phyloP scores from a whole-genome alignment of 2,113 vertebrate genomes.

The Pteruthius melanotis region DNA sequence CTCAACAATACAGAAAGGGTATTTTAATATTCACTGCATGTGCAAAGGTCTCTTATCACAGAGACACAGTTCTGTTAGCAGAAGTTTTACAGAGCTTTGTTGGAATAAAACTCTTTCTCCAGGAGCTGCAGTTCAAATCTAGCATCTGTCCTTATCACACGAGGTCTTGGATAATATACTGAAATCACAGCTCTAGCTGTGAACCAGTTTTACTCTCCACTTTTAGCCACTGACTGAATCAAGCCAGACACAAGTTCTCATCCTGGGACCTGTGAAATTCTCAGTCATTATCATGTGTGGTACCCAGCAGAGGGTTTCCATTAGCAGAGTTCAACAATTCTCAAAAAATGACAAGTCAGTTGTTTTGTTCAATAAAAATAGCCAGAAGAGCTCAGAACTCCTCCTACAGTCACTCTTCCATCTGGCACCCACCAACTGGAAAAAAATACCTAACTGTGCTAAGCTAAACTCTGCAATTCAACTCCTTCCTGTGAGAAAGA shows the following conservation, averaged over 20 bases:
- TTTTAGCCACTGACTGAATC: neutral
- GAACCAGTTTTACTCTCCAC: neutral
- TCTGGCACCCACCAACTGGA: slow-evolving; percentile 49
- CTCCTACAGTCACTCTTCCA: slow-evolving; percentile 39
- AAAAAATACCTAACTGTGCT: slow-evolving; percentile 55
- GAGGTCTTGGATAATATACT: neutral
- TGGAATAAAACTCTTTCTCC: neutral
- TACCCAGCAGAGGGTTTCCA: neutral
- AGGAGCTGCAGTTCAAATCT: neutral
- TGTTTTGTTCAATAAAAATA: slow-evolving; percentile 12
- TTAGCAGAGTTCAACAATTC: neutral
- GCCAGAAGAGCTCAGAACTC: neutral
- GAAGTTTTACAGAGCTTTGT: neutral
- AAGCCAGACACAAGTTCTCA: neutral
- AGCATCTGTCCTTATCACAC: neutral
- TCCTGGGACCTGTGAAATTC: neutral
- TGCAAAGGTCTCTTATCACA: neutral
- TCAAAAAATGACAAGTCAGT: neutral
- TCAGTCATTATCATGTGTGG: neutral
- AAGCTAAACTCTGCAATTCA: slow-evolving; percentile 41
- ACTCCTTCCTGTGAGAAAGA: slow-evolving; percentile 21
- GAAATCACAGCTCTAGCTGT: neutral
- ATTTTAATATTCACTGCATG: neutral
- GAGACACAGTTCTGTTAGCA: neutral
- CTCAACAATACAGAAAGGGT: neutral